phyloP scores from a whole-genome alignment of 2,113 vertebrate species.

The Thalassoma bifasciatum region DNA sequence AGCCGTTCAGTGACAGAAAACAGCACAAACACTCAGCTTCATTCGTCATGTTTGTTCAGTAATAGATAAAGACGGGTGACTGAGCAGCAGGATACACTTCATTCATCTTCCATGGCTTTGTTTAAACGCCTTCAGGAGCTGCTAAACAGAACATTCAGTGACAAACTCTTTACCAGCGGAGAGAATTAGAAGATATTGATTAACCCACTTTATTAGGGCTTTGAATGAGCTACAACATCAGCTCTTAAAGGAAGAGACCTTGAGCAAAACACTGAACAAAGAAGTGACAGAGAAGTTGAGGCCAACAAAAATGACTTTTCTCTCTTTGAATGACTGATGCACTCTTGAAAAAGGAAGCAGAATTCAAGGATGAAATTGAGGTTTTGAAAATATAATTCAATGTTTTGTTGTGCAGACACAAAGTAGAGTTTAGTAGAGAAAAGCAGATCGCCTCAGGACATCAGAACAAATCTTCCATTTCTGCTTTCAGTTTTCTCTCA shows the following conservation, averaged over 20 bases:
- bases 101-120: neutral
- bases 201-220: neutral
- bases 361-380: neutral
- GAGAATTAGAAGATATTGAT: neutral
- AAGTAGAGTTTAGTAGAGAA: neutral
- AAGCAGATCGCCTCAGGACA: neutral
- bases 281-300: neutral
- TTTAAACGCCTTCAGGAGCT: neutral
- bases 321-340: neutral
- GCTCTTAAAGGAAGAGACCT: neutral
- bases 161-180: neutral
- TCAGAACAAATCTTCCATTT: neutral
- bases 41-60: conserved; percentile 2
- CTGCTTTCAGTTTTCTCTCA: conserved; percentile 9
- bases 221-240: neutral
- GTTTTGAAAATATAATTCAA: neutral
- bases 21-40: neutral
- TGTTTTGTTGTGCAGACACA: neutral
- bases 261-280: neutral
- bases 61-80: conserved; percentile 9
- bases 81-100: neutral
- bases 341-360: neutral
- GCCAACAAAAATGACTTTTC: neutral
- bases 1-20: neutral
- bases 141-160: neutral